These are phyloP conservation scores for Melipona bicolor DNA, from an alignment of 2,888 invertebrate genomes.

Conservation along the genomic window DNA sequence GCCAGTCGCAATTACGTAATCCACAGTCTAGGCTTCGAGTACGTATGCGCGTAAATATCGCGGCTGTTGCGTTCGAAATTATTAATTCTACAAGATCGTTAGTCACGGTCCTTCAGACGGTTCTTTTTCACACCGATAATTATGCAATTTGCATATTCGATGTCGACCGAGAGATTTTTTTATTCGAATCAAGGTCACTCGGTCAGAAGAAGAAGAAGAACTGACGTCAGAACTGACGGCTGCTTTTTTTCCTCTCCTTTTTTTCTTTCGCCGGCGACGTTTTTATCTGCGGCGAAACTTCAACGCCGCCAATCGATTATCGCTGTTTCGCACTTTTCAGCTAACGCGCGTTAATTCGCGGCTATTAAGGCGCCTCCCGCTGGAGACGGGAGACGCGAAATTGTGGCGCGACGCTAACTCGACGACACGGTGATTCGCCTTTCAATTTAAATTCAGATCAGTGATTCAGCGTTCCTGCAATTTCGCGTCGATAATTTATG, in stretches of 20 bases:
- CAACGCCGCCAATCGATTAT: constrained; percentile 42
- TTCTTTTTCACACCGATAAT: background rate
- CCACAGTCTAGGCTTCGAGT: background rate
- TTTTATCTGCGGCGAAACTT: constrained; percentile 12
- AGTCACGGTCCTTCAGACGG: constrained; percentile 29
- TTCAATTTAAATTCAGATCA: background rate
- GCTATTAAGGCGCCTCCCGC: constrained; percentile 1
- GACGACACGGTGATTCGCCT: background rate
- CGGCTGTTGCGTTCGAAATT: background rate
- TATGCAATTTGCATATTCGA: constrained; percentile 45
- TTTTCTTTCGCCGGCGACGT: background rate
- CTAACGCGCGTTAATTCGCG: constrained; percentile 33
- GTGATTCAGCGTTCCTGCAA: background rate
- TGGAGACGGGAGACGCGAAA: background rate
- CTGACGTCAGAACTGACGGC: constrained; percentile 40
- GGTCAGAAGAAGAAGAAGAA: background rate
- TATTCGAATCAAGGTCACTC: constrained; percentile 45
- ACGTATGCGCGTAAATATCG: background rate
- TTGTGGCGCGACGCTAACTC: background rate
- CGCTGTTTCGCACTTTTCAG: constrained; percentile 32
- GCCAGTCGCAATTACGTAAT: background rate
- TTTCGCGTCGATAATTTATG: background rate
- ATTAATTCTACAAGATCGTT: constrained; percentile 5
- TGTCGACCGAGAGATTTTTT: background rate
- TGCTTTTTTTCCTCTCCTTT: too few species aligned